Base-by-base conservation (phyloP, 2,888 invertebrate species). In the Ichneumoninae sp. region DNA sequence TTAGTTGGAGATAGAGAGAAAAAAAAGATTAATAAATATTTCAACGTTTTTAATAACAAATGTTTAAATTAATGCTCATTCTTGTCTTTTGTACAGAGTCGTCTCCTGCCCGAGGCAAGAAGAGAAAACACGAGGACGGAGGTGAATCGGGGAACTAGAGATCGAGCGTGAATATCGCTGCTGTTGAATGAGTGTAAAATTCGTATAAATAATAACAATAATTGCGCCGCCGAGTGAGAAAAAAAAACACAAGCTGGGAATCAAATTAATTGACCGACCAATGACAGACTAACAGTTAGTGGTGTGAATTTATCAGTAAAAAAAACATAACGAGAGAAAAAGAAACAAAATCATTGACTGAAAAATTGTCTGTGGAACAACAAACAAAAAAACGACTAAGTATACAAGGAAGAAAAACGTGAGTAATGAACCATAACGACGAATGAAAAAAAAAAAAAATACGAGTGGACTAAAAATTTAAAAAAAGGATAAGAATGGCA, bases 121-220 rank as follows among this genome's bases (percentile, higher is more conserved):
- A 96, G 93, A 95, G 96, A 95, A 96, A 96, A 95, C 95, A 95
- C 91, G 96, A 96, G 92, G 96, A 95, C n/a, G 95, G 95, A 16
- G 94, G 94, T 50, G 95, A 93, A 85, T 90, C 92, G 85, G 93
- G 91, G 87, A 93, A 93, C 90, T 93, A 93, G 90, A 91, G 90
- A 80, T 86, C 77, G 68, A 81, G 22, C 85, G 86, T 88, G 83
- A 91, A 91, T 26, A 57, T 89, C 87, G 87, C 86, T 88, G 88
- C 90, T 92, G 91, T 91, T 91, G 89, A 91, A 91, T 91, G 91
- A 92, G 90, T 93, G 91, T 93, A 92, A 92, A 92, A 92, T 93
- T 93, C 92, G 87, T 92, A 93, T 91, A 92, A 91, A 92, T 91
- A 91, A 91, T 91, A 91, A 91, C 87, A 91, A 90, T 91, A 91